Evolutionary conservation across 2,113 vertebrate genomes (phyloP).

Genomic region (Oplegnathus fasciatus): DNA sequence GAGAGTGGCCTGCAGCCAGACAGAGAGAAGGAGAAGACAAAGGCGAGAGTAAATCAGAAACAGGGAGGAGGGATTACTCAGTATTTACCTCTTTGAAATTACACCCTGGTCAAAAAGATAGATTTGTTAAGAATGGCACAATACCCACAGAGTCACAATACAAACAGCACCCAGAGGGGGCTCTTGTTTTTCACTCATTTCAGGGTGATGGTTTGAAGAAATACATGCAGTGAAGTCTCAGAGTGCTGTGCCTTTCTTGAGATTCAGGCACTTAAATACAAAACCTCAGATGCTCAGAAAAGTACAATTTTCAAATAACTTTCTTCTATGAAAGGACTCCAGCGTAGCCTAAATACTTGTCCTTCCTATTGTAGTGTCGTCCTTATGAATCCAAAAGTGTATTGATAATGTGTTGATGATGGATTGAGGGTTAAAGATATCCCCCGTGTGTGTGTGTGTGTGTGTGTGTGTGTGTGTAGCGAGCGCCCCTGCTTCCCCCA

Average conservation of each 20-base stretch:
- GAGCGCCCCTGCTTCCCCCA: constrained; percentile 96
- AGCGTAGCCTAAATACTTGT: constrained; percentile 17
- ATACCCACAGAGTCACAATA: constrained; percentile 8
- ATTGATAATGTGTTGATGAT: constrained; percentile 24
- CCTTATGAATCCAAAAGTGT: neutral
- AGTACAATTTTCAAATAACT: constrained; percentile 11
- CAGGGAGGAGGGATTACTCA: constrained; percentile 42
- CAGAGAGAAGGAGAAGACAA: constrained; percentile 18
- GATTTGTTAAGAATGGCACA: constrained; percentile 26
- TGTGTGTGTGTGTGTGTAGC: constrained; percentile 79
- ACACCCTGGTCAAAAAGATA: constrained; percentile 27
- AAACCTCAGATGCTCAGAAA: neutral
- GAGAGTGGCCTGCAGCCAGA: constrained; percentile 2
- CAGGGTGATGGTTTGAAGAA: constrained; percentile 12
- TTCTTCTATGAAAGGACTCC: constrained; percentile 26
- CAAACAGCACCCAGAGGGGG: constrained; percentile 1
- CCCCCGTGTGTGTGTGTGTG: constrained; percentile 25
- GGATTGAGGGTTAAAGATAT: constrained; percentile 35
- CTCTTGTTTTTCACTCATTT: constrained; percentile 15
- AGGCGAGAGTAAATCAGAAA: constrained; percentile 13
- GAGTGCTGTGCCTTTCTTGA: constrained; percentile 5
- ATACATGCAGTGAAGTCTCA: constrained; percentile 2
- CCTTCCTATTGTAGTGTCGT: neutral
- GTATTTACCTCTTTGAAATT: constrained; percentile 55
- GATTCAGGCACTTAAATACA: constrained; percentile 21